Conservation (phyloP, 2,113 vertebrate genomes). For the Castor canadensis region DNA sequence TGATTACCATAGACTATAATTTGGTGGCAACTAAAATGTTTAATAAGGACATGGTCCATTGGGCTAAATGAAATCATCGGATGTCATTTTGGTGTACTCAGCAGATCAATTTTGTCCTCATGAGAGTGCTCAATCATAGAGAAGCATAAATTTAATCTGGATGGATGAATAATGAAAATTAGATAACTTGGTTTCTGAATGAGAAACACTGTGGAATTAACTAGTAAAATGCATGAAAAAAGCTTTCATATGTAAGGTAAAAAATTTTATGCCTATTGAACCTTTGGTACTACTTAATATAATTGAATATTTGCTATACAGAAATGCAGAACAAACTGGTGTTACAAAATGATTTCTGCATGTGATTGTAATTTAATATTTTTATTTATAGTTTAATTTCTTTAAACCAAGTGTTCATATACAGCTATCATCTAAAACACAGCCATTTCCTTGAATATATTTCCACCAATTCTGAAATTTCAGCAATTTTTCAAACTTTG, state of each 20-base stretch:
- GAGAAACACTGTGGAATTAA: neutral
- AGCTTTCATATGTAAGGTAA: neutral
- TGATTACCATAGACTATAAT: neutral
- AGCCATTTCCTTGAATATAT: neutral
- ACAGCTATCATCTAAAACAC: neutral
- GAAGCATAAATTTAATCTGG: neutral
- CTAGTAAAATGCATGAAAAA: neutral
- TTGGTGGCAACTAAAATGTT: neutral
- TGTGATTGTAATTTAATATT: neutral
- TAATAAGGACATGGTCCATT: neutral
- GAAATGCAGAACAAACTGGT: neutral
- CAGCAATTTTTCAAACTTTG: neutral
- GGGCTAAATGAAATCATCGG: slow-evolving; percentile 21
- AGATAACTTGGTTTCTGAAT: neutral
- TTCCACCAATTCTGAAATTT: neutral
- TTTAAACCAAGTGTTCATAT: neutral
- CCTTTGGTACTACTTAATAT: neutral
- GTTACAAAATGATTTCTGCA: neutral
- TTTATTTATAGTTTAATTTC: neutral
- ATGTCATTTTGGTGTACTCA: slow-evolving; percentile 22
- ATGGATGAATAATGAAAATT: neutral
- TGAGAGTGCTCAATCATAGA: neutral
- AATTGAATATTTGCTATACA: neutral
- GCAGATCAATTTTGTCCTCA: slow-evolving; percentile 38
- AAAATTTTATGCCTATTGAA: neutral